Evolutionary conservation across 2,113 vertebrate species (phyloP).

Genomic region (Atractosteus spatula): DNA sequence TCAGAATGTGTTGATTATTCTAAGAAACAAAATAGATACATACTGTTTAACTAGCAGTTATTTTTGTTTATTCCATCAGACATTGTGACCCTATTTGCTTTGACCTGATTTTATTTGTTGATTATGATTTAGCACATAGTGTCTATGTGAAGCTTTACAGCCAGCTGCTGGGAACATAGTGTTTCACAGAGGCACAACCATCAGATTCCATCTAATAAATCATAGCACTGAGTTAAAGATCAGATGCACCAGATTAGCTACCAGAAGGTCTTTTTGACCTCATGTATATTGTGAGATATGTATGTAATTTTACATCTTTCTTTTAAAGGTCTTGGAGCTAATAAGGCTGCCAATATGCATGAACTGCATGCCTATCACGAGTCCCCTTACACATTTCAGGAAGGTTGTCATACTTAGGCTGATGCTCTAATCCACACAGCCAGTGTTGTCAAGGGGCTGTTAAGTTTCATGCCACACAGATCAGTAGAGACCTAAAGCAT

Average conservation of each 20-base stretch:
- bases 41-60: no score
- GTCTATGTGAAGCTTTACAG: conserved; percentile 26
- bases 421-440: not conserved
- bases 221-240: conserved; percentile 31
- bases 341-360: not conserved
- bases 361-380: not conserved
- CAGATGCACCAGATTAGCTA: conserved; percentile 43
- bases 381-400: not conserved
- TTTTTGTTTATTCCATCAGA: not conserved
- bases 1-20: no score
- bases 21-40: no score
- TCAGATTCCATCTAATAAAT: conserved; percentile 39
- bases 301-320: not conserved
- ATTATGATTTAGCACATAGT: not conserved
- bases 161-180: conserved; percentile 42
- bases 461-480: not conserved
- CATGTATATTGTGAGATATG: conserved; percentile 20
- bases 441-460: not conserved
- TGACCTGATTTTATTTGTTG: not conserved
- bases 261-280: conserved; percentile 54
- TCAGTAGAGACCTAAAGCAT: not conserved
- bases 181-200: conserved; percentile 44
- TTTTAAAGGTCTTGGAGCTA: not conserved
- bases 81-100: not conserved
- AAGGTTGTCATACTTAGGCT: not conserved